Evolutionary conservation across 2,113 vertebrate species (phyloP), one percentile per base, ranked within the genome.

Genomic region (Corvus hawaiiensis): DNA sequence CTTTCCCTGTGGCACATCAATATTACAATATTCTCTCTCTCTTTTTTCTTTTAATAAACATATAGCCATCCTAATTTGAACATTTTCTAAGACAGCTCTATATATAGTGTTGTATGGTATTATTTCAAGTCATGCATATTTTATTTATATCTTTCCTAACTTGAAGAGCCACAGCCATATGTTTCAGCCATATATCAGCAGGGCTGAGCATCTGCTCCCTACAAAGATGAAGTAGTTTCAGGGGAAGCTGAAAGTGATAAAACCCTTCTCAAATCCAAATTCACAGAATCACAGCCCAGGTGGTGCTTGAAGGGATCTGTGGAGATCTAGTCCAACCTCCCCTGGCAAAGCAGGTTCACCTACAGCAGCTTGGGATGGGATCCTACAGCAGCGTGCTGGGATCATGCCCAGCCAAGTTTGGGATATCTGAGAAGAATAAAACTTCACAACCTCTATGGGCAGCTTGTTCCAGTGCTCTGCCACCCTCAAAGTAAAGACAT

Each of bases 101-200:
- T 80, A 14, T 52, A 23, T 79, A 74, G 28, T 49, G 13, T 62
- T 87, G 32, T 64, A 49, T 79, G 69, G 69, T 85, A 76, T 95
- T 94, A 94, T 96, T 96, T 94, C 84, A 90, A 82, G 77, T 82
- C 63, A 78, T 95, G 78, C 43, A 24, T 83, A 51, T 91, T 94
- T 95, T 94, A 95, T 93, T 97, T 91, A 93, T 96, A 80, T 93
- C 94, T 87, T 82, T 87, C 19, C 55, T 77, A 67, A 91, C 90
- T 94, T 91, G 67, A 90, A 94, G 78, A 83, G 90, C 71, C 35
- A 67, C 20, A 74, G 94, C 90, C 95, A 93, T 97, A 95, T 96
- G 94, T 91, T 89, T 93, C 74, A 94, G 78, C 74, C 87, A 37
- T 62, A 41, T 72, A 95, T 91, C 93, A 94, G 58, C 78, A 93